Evolutionary conservation across 1,140 invertebrate species (phyloP).

Genomic region (Goniozus legneri): DNA sequence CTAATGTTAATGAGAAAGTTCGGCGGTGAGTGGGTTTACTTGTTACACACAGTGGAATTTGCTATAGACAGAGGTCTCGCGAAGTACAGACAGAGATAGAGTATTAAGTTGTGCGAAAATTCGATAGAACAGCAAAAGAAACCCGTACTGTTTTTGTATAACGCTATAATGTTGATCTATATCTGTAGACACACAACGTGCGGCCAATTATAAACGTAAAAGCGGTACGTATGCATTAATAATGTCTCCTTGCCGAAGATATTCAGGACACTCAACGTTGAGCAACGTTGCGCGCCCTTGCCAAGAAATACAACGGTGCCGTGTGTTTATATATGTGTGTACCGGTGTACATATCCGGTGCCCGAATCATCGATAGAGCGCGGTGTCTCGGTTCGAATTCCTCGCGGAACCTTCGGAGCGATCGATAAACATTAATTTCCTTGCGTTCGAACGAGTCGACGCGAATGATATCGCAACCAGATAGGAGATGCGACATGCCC

Average conservation of each 20-base stretch:
- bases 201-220: conserved; percentile 44
- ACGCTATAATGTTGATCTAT: too few relatives aligned
- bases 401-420: too few relatives aligned
- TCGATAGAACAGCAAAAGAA: too few relatives aligned
- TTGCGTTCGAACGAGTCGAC: too few relatives aligned
- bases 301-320: conserved; percentile 33
- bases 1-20: conserved; percentile 1
- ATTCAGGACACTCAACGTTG: conserved; percentile 47
- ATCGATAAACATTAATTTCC: too few relatives aligned
- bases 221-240: conserved; percentile 43
- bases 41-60: not conserved
- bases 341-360: conserved; percentile 1
- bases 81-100: too few relatives aligned
- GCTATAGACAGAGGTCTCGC: too few relatives aligned
- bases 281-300: conserved; percentile 34
- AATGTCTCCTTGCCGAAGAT: conserved; percentile 44
- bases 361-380: conserved; percentile 27
- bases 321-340: conserved; percentile 1
- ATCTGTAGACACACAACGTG: conserved; percentile 48
- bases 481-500: too few relatives aligned
- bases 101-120: too few relatives aligned
- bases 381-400: conserved; percentile 26
- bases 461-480: too few relatives aligned
- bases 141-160: too few relatives aligned
- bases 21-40: conserved; percentile 2